Conservation (phyloP, 1,140 invertebrate genomes). For the Zaprionus lachaisei region DNA sequence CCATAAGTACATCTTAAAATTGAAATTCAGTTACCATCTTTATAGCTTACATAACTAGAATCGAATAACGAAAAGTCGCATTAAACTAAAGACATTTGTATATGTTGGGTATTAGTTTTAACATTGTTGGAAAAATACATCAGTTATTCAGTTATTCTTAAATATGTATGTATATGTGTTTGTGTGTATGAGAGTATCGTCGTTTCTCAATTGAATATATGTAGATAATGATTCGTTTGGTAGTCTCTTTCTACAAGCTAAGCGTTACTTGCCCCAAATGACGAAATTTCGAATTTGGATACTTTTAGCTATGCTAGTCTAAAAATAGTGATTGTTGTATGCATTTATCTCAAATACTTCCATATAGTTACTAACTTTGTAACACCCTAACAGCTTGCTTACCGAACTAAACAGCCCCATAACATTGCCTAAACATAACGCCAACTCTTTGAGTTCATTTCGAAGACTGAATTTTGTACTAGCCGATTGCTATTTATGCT, state of each 20-base stretch:
- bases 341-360: constrained; percentile 58
- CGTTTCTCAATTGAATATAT: constrained; percentile 17
- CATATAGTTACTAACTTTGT: constrained; percentile 2
- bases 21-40: constrained; percentile 31
- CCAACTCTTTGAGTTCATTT: constrained; percentile 47
- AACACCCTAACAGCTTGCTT: constrained; percentile 39
- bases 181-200: constrained; percentile 25
- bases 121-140: constrained; percentile 36
- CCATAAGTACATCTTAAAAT: constrained; percentile 48
- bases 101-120: constrained; percentile 1
- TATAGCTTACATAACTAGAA: constrained; percentile 32
- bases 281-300: constrained; percentile 10
- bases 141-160: constrained; percentile 20
- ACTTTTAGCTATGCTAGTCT: constrained; percentile 72
- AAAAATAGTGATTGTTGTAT: constrained; percentile 82
- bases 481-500: constrained; percentile 32
- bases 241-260: constrained; percentile 26
- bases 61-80: constrained; percentile 37
- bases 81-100: constrained; percentile 19
- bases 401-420: constrained; percentile 27
- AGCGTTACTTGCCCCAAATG: constrained; percentile 14
- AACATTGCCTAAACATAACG: constrained; percentile 17
- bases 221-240: constrained; percentile 33
- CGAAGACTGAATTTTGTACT: constrained; percentile 70
- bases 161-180: constrained; percentile 15